Base-by-base conservation (phyloP, 23 tunicate genomes). In the Aplidium turbinatum region DNA sequence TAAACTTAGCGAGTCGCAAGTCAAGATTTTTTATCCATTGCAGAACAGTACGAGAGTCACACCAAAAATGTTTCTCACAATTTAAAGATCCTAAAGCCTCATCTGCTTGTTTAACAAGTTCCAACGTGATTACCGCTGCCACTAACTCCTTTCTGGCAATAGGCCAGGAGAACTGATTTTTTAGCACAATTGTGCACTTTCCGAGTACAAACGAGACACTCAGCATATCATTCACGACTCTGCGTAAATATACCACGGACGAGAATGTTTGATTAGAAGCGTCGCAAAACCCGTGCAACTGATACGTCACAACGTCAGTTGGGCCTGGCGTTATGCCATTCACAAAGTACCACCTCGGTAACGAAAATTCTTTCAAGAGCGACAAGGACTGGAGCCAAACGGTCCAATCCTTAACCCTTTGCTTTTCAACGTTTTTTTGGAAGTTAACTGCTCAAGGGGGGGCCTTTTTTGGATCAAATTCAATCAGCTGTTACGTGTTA, bases 201-300 rank as follows among this genome's bases (percentile, higher is more conserved):
- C 67, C 67, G 3, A 27, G 6, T 4, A 29, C 35, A 25, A 29
- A 60, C 16, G n/a, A 9, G 6, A 30, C 36, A 16, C 31, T 13
- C 35, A 38, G 9, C 9, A 4, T 4, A 5, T 29, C 35, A 5
- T 26, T 29, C 6, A 26, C 34, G 6, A 60, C 6, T 5, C 35
- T 11, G n/a, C 67, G 67, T 7, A 60, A 29, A 60, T 25, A 60
- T 9, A 60, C n/a, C 5, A 27, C 67, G 31, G 38, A 60, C 3
- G 35, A 60, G 31, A 60, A 60, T 7, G 67, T 13, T 4, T 5
- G 31, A 29, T 60, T 29, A 4, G 67, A 60, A 27, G 67, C 67
- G 35, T 60, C 67, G 5, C 67, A 60, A 28, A 60, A 60, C 7
- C 35, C 67, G n/a, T 60, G 67, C 34, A 60, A 29, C 67, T 60